These are phyloP conservation scores for Icerya purchasi DNA, from an alignment of 2,888 invertebrate species.

Conservation along the genomic window DNA sequence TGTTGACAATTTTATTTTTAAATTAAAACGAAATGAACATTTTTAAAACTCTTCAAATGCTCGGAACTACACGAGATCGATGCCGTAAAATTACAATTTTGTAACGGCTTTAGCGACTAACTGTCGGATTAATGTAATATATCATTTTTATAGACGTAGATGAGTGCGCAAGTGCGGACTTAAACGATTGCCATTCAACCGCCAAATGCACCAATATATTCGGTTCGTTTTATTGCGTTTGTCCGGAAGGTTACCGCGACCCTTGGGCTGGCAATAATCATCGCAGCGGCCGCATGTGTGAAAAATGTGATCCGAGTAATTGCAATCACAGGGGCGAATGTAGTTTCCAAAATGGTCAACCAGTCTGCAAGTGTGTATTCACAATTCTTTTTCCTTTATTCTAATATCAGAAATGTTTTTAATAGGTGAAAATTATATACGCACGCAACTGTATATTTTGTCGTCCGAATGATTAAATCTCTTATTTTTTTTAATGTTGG, in stretches of 20 bases:
- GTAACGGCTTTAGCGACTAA: no score
- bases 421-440: no score
- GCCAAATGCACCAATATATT: conserved; percentile 62
- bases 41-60: no score
- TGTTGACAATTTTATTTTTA: no score
- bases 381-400: no score
- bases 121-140: not conserved
- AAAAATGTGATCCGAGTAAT: conserved; percentile 46
- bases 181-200: conserved; percentile 64
- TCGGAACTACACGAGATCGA: no score
- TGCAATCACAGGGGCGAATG: conserved; percentile 76
- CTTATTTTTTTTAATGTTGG: no score
- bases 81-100: no score
- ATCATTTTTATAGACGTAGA: conserved; percentile 42
- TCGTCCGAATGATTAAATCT: no score
- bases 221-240: conserved; percentile 60
- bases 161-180: conserved; percentile 57
- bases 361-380: conserved; percentile 52
- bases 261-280: conserved; percentile 42
- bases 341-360: conserved; percentile 48
- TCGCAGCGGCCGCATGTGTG: conserved; percentile 50
- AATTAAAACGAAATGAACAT: no score
- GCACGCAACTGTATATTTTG: no score
- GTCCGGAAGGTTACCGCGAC: conserved; percentile 53
- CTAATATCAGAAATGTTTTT: no score